These are phyloP conservation scores for Eupithecia exiguata DNA, from an alignment of 2,888 invertebrate genomes.

Conservation along the genomic window DNA sequence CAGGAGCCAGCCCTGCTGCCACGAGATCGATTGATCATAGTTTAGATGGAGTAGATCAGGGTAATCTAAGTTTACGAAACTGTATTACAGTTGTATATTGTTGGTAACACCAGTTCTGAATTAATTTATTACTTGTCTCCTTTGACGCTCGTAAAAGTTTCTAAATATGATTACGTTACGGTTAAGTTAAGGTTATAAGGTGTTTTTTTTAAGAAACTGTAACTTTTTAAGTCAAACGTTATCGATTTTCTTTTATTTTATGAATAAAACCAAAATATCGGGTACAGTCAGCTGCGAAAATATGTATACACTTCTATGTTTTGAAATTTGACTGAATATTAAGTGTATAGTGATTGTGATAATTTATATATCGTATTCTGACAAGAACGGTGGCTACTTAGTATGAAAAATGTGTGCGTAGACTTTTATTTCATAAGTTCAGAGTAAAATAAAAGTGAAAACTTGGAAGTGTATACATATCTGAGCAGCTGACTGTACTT, in stretches of 20 bases:
- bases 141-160: conserved; percentile 38
- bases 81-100: conserved; percentile 39
- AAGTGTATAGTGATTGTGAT: too few relatives aligned
- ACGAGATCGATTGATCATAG: conserved; percentile 61
- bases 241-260: background rate
- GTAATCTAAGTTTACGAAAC: conserved; percentile 56
- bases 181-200: background rate
- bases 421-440: too few relatives aligned
- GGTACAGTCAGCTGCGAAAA: too few relatives aligned
- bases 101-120: conserved; percentile 35
- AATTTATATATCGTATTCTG: too few relatives aligned
- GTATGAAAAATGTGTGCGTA: too few relatives aligned
- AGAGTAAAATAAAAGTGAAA: too few relatives aligned
- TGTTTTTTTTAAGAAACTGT: background rate
- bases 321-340: too few relatives aligned
- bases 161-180: background rate
- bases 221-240: background rate
- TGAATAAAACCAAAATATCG: too few relatives aligned
- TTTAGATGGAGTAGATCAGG: conserved; percentile 57
- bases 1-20: conserved; percentile 32
- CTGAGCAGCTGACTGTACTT: too few relatives aligned
- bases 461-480: too few relatives aligned
- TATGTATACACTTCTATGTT: too few relatives aligned
- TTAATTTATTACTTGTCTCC: conserved; percentile 40
- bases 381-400: too few relatives aligned